Conservation (phyloP, 2,797 vertebrate genomes). For the Microchirus variegatus region DNA sequence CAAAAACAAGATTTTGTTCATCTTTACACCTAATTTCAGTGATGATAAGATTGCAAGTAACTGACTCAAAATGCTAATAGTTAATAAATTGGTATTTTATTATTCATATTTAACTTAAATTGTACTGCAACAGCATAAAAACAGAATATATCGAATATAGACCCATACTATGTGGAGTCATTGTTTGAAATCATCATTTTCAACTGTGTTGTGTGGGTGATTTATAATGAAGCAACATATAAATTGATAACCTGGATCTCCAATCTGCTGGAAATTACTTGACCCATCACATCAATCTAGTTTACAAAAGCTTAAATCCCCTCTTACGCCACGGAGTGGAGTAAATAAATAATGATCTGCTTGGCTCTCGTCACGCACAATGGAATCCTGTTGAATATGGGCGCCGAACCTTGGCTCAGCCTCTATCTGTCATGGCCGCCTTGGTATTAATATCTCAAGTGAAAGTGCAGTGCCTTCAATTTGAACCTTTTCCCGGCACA, state of each 20-base stretch:
- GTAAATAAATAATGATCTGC: slow-evolving; percentile 68
- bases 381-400: slow-evolving; percentile 38
- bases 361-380: slow-evolving; percentile 62
- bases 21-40: too few species aligned
- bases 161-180: too few species aligned
- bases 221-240: slow-evolving; percentile 12
- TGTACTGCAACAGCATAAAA: too few species aligned
- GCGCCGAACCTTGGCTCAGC: slow-evolving; percentile 28
- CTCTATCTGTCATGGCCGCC: slow-evolving; percentile 40
- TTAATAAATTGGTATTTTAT: too few species aligned
- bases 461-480: slow-evolving; percentile 27
- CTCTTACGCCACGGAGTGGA: slow-evolving; percentile 30
- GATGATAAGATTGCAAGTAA: too few species aligned
- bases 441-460: slow-evolving; percentile 44
- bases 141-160: too few species aligned
- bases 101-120: too few species aligned
- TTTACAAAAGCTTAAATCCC: slow-evolving; percentile 55
- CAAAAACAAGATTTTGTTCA: too few species aligned
- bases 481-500: slow-evolving; percentile 32
- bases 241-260: slow-evolving; percentile 40
- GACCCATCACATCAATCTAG: slow-evolving; percentile 33
- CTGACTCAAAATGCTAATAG: too few species aligned
- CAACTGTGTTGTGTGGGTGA: background rate
- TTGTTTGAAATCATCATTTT: too few species aligned
- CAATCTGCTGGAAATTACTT: background rate